Base-by-base conservation (phyloP, 2,888 invertebrate species). In the Sturmia bella region DNA sequence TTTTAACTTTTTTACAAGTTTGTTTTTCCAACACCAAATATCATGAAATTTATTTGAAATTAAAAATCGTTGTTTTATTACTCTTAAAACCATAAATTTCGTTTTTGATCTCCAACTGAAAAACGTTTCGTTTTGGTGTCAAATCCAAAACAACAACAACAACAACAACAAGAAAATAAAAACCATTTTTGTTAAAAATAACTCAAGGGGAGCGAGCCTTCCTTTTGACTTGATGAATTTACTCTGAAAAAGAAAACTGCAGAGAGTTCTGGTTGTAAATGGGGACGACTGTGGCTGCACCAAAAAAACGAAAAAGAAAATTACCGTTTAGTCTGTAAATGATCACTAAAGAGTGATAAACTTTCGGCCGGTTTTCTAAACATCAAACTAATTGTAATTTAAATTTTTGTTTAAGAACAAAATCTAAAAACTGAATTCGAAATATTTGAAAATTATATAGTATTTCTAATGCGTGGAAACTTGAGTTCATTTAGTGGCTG, bases 311-410 rank as follows among this genome's bases (percentile, higher is more conserved):
- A 27, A 48, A 70, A 64, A 59, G 24, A 50, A 78, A 72, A 54
- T 76, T 61, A 59, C 41, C 68, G 27, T 73, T 82, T 74, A 82
- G 82, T 82, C 64, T 78, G 52, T 66, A 81, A 82, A 70, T 70
- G 82, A 77, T 74, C 78, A 64, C 64, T 78, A 66, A 66, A 57
- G 69, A 77, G 82, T 74, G 64, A 57, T 59, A 72, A 78, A 59
- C 57, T 50, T 66, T 52, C 63, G 37, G 21, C 27, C 50, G 61
- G 15, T 21, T 68, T 12, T 56, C 57, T 57, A 21, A n/a, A 57
- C 32, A 45, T 21, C 15, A 21, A 21, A 21, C n/a, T 15, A 11
- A 1, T 41, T 63, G 17, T 66, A 74, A 64, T 43, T 54, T 32
- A 50, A 66, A 5, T 37, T 77, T 73, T 63, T 3, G 76, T 74